Percentiles rank a stretch among this genome's conserved stretches.
phyloP scores from a whole-genome alignment of 1,140 invertebrate genomes.

The Bombus superbus region DNA sequence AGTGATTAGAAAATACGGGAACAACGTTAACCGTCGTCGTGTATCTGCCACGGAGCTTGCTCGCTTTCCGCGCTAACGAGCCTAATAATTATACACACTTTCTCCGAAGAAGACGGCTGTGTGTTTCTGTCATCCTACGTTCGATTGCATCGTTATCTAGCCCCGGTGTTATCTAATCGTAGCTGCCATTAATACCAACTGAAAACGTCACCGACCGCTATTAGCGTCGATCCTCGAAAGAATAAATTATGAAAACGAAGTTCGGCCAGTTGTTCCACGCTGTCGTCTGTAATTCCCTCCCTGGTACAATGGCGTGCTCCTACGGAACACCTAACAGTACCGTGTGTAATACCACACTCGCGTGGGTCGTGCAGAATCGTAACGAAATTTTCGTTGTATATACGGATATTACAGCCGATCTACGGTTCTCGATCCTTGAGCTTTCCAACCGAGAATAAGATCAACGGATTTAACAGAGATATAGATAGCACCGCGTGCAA shows the following conservation, averaged over 20 bases:
- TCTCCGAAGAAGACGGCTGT: constrained; percentile 25
- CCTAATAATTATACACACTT: constrained; percentile 48
- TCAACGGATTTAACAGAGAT: no score
- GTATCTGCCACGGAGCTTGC: background rate
- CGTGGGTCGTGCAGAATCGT: no score
- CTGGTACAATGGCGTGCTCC: background rate
- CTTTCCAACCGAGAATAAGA: no score
- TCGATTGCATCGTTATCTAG: constrained; percentile 36
- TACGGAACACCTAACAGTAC: no score
- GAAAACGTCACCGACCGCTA: constrained; percentile 12
- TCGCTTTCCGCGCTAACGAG: constrained; percentile 27
- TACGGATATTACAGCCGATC: no score
- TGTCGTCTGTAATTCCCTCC: background rate
- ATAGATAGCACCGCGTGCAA: no score
- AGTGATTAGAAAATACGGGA: constrained; percentile 37
- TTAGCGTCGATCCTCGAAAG: constrained; percentile 30
- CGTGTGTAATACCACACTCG: no score
- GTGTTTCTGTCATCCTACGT: constrained; percentile 45
- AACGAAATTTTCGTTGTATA: no score
- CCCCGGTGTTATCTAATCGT: constrained; percentile 30
- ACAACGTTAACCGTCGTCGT: background rate
- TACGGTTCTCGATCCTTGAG: no score
- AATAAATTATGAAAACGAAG: constrained; percentile 44
- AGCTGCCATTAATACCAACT: constrained; percentile 21
- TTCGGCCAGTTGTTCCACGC: background rate